These are phyloP conservation scores for Coleophora flavipennella DNA, from an alignment of 2,888 invertebrate species.

Conservation along the genomic window DNA sequence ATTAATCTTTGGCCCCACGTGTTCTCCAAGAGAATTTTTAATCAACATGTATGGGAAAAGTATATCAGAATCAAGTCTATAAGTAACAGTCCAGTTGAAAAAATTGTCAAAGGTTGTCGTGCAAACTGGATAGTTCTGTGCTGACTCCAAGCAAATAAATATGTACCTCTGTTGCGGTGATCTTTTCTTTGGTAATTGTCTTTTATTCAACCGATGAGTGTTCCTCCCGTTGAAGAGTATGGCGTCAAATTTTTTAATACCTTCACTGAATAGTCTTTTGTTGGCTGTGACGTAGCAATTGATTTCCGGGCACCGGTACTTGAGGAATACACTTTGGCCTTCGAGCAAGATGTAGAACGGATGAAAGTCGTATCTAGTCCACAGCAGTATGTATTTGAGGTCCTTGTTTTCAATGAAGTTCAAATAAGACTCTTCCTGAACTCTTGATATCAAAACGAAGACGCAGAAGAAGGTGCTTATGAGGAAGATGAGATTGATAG, in stretches of 20 bases:
- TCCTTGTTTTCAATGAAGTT: slow-evolving; percentile 19
- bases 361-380: slow-evolving; percentile 36
- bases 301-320: slow-evolving; percentile 41
- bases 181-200: slow-evolving; percentile 29
- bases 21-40: slow-evolving; percentile 29
- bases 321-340: slow-evolving; percentile 43
- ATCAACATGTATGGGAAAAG: slow-evolving; percentile 43
- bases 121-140: slow-evolving; percentile 50
- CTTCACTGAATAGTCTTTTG: slow-evolving; percentile 30
- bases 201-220: slow-evolving; percentile 1
- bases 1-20: slow-evolving; percentile 40
- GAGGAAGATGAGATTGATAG: no score
- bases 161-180: slow-evolving; percentile 49
- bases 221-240: slow-evolving; percentile 48
- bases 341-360: slow-evolving; percentile 39
- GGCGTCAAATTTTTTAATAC: slow-evolving; percentile 42
- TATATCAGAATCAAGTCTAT: slow-evolving; percentile 54
- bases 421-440: no score
- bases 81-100: slow-evolving; percentile 62
- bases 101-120: slow-evolving; percentile 35
- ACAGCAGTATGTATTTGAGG: slow-evolving; percentile 48
- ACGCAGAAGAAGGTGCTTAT: no score
- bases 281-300: slow-evolving; percentile 49
- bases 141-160: slow-evolving; percentile 52
- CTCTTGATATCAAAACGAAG: no score